These are phyloP conservation scores for Xerus inauris DNA, from an alignment of 2,113 vertebrate genomes.

Conservation along the genomic window DNA sequence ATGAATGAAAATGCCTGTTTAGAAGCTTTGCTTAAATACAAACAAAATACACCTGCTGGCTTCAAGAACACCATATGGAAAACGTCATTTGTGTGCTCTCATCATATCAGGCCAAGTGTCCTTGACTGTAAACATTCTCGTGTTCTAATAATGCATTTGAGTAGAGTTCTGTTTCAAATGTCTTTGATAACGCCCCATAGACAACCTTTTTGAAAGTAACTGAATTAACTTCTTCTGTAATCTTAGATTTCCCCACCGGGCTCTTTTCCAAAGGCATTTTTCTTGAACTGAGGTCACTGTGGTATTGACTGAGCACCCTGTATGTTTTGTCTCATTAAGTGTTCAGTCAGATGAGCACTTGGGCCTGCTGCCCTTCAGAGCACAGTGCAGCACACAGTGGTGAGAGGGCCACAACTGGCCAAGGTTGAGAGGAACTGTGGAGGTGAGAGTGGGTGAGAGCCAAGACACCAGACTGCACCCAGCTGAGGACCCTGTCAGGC, in stretches of 20 bases:
- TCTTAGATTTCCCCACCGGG: neutral
- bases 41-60: neutral
- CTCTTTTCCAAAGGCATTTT: neutral
- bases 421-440: neutral
- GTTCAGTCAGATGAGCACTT: neutral
- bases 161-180: neutral
- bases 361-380: neutral
- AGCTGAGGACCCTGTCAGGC: neutral
- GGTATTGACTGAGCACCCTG: neutral
- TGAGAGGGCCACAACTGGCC: neutral
- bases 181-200: neutral
- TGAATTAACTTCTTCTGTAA: neutral
- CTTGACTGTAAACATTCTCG: neutral
- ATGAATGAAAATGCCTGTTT: neutral
- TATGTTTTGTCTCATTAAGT: neutral
- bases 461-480: neutral
- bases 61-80: neutral
- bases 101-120: neutral
- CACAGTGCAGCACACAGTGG: neutral
- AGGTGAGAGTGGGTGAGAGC: neutral
- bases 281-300: neutral
- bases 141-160: neutral
- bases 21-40: neutral
- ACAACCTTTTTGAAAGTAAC: neutral
- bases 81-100: neutral